These are phyloP conservation scores for Alces alces DNA, from an alignment of 2,113 vertebrate genomes.

Conservation along the genomic window DNA sequence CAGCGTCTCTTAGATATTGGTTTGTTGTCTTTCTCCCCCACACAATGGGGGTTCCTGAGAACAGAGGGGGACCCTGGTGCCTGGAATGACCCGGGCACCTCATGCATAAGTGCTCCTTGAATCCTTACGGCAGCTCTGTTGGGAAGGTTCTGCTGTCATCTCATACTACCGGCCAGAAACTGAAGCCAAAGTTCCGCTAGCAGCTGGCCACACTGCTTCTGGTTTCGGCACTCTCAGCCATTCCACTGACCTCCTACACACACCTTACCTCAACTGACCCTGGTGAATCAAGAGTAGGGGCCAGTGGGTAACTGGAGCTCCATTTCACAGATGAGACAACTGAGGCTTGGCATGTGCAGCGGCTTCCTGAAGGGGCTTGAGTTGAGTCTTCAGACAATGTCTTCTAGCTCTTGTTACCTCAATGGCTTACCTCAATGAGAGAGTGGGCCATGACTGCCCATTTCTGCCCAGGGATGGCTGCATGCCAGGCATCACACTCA, in stretches of 20 bases:
- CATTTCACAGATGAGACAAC: neutral
- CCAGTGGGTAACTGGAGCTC: too few species aligned
- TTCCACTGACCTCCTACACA: neutral
- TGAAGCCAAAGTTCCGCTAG: neutral
- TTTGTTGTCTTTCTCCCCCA: neutral
- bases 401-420: neutral
- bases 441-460: neutral
- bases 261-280: neutral
- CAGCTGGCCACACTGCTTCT: too few species aligned
- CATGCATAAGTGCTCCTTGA: fast-evolving
- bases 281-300: neutral
- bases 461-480: neutral
- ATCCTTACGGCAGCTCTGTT: fast-evolving
- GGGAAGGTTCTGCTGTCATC: neutral
- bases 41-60: neutral
- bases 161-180: fast-evolving
- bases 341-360: neutral
- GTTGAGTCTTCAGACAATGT: too few species aligned
- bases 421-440: neutral
- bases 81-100: neutral
- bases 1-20: fast-evolving
- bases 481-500: neutral
- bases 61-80: neutral
- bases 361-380: neutral
- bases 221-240: neutral